Conservation (phyloP, 2,888 invertebrate species). For the Ephialtes manifestator region DNA sequence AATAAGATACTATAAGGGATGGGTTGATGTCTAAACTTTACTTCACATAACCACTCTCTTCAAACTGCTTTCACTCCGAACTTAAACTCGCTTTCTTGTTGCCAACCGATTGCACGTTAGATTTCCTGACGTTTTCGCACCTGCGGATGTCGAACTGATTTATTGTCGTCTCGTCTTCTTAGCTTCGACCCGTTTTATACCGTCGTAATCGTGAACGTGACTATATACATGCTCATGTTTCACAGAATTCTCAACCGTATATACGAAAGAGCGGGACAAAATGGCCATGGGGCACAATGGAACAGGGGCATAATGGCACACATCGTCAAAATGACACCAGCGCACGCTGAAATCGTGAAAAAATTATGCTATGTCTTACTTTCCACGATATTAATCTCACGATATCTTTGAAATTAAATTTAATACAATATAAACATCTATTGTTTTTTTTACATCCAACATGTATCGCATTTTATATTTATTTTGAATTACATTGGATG, state of each 20-base stretch:
- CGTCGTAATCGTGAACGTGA: neutral
- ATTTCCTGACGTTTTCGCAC: neutral
- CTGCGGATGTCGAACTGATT: conserved; percentile 6
- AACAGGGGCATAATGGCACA: no score
- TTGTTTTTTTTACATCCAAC: no score
- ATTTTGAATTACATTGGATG: no score
- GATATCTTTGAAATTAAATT: no score
- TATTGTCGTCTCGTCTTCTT: neutral
- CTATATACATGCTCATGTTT: neutral
- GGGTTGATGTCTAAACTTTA: conserved; percentile 20
- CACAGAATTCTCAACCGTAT: neutral
- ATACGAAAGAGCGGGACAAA: no score
- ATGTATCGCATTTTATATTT: no score
- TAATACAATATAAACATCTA: no score
- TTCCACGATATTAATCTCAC: no score
- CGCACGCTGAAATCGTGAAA: no score
- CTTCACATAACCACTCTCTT: neutral
- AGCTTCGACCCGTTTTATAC: neutral
- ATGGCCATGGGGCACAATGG: no score
- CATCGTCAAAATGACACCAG: no score
- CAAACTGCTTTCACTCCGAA: neutral
- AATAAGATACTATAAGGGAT: conserved; percentile 14
- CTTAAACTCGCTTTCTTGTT: conserved; percentile 3
- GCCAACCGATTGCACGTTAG: neutral
- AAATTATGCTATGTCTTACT: no score